Evolutionary conservation across 2,797 vertebrate genomes (phyloP).

Genomic region (Psittacula derbiana): DNA sequence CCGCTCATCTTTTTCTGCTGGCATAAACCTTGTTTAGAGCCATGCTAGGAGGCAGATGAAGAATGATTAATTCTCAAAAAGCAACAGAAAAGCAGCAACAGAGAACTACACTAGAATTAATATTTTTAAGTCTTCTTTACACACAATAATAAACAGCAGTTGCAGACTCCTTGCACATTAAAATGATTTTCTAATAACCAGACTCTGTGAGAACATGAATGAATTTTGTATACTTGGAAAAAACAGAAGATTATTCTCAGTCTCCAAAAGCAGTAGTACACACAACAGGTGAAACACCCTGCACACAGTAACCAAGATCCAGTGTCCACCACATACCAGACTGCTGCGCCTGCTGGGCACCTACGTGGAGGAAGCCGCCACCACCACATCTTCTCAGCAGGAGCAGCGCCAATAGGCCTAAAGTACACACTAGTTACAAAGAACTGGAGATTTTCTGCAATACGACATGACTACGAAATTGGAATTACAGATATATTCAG

Average conservation of each 20-base stretch:
- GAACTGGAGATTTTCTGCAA: neutral
- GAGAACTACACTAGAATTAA: neutral
- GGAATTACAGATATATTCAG: neutral
- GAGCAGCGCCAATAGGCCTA: neutral
- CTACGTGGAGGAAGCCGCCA: neutral
- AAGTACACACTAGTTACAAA: neutral
- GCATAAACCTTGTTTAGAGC: neutral
- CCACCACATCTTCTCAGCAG: neutral
- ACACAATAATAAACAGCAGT: neutral
- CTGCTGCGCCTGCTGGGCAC: rapidly evolving
- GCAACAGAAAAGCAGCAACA: neutral
- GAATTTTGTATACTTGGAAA: neutral
- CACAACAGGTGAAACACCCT: neutral
- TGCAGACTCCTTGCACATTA: neutral
- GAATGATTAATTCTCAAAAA: neutral
- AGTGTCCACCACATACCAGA: neutral
- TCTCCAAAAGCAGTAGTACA: neutral
- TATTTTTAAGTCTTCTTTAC: neutral
- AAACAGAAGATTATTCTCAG: neutral
- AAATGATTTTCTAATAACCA: neutral
- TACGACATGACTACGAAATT: neutral
- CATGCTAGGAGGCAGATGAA: neutral
- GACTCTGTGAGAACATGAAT: neutral
- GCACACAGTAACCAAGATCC: neutral
- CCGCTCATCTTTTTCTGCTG: neutral